Conservation (phyloP, 2,113 vertebrate species). For the Triplophysa tibetana region DNA sequence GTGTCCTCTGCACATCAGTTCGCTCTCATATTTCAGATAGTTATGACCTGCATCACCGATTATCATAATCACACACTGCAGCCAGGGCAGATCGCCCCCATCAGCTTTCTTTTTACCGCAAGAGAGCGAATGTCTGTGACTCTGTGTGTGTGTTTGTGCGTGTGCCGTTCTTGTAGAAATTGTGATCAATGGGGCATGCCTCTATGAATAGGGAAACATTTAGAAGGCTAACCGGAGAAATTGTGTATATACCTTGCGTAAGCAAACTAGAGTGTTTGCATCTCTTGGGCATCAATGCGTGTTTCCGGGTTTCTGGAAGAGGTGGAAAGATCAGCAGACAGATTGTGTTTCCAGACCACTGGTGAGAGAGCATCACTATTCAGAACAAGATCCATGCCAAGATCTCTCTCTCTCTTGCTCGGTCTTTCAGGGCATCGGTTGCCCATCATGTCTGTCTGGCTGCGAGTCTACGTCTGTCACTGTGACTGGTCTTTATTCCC, state of each 20-base stretch:
- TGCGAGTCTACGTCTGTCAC: conserved; percentile 22
- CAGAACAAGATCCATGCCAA: conserved; percentile 13
- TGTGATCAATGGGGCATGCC: not conserved
- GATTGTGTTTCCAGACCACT: conserved; percentile 61
- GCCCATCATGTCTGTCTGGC: conserved; percentile 8
- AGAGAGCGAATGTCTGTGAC: not conserved
- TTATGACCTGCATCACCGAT: conserved; percentile 57
- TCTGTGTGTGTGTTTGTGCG: not conserved
- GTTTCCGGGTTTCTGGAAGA: not conserved
- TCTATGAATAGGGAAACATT: not conserved
- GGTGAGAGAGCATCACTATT: conserved; percentile 8
- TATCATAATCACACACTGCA: conserved; percentile 51
- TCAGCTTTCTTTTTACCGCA: not conserved
- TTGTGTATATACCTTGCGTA: not conserved
- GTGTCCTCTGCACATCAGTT: conserved; percentile 56
- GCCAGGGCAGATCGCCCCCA: not conserved
- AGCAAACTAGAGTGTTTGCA: not conserved
- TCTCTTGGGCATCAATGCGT: not conserved
- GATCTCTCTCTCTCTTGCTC: conserved; percentile 1
- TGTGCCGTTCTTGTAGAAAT: not conserved
- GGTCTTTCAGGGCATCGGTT: not conserved
- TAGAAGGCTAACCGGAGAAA: not conserved
- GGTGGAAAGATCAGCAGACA: conserved; percentile 55
- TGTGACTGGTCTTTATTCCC: conserved; percentile 9
- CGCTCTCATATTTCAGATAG: conserved; percentile 52